Percentiles rank a stretch among this genome's conserved stretches.
phyloP scores from a whole-genome alignment of 2,888 invertebrate genomes.

The Rhingia campestris region DNA sequence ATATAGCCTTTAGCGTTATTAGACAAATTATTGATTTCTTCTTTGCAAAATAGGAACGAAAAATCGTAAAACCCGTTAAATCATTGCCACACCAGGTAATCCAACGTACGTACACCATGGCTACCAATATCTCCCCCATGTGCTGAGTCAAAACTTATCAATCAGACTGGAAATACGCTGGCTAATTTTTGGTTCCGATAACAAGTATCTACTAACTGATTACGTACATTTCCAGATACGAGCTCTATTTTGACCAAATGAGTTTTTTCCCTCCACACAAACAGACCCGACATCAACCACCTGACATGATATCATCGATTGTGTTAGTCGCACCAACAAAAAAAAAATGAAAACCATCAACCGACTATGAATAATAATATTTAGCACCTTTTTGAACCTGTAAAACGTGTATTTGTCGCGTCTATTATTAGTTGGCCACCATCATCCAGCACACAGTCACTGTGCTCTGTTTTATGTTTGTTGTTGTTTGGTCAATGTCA shows the following conservation, averaged over 20 bases:
- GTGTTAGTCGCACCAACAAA: conserved; percentile 27
- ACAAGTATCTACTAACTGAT: conserved; percentile 4
- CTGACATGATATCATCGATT: conserved; percentile 65
- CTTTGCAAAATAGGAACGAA: neutral
- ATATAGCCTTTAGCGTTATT: conserved; percentile 13
- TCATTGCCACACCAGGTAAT: conserved; percentile 2
- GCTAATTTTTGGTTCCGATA: conserved; percentile 1
- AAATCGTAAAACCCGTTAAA: neutral
- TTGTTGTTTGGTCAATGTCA: conserved; percentile 63
- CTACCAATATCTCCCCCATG: neutral
- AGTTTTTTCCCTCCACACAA: conserved; percentile 11
- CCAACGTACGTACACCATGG: conserved; percentile 4
- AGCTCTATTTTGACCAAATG: neutral
- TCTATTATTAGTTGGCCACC: conserved; percentile 31
- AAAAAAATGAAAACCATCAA: conserved; percentile 50
- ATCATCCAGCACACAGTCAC: conserved; percentile 16
- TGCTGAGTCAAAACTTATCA: conserved; percentile 14
- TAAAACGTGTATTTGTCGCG: conserved; percentile 36
- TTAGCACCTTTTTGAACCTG: conserved; percentile 59
- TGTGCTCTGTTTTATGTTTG: conserved; percentile 9
- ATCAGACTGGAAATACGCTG: neutral
- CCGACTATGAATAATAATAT: conserved; percentile 48
- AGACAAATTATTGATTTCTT: conserved; percentile 30
- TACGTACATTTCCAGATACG: neutral
- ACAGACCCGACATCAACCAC: neutral